These are phyloP conservation scores for Drosophila mulleri DNA, from an alignment of 2,888 invertebrate genomes.

Conservation along the genomic window DNA sequence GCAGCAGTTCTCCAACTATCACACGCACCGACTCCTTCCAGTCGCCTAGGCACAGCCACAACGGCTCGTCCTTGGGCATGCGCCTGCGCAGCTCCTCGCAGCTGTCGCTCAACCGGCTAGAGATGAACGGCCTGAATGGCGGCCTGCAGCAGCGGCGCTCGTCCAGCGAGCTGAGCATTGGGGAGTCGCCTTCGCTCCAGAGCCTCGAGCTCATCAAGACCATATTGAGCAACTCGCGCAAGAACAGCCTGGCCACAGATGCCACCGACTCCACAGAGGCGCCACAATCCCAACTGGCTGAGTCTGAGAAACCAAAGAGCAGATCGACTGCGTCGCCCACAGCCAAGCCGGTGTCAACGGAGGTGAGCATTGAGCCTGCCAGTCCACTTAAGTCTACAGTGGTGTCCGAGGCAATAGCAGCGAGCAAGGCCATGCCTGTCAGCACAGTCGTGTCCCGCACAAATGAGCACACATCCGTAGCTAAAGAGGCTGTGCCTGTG, in stretches of 20 bases:
- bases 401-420: not conserved
- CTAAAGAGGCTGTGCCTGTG: not conserved
- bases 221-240: slow-evolving; percentile 82
- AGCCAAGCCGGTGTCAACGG: not conserved
- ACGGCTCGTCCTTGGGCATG: slow-evolving; percentile 10
- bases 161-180: slow-evolving; percentile 84
- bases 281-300: not conserved
- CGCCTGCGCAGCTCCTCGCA: slow-evolving; percentile 82
- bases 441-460: not conserved
- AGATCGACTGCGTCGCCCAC: slow-evolving; percentile 17
- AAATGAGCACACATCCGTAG: not conserved
- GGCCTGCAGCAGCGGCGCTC: slow-evolving; percentile 79
- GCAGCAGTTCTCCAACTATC: slow-evolving; percentile 37
- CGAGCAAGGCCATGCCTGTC: not conserved
- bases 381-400: slow-evolving; percentile 1
- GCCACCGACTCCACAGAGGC: slow-evolving; percentile 24
- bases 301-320: slow-evolving; percentile 41
- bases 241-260: slow-evolving; percentile 79
- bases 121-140: slow-evolving; percentile 47
- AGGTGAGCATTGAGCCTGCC: not conserved
- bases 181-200: slow-evolving; percentile 84
- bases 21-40: slow-evolving; percentile 83
- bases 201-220: slow-evolving; percentile 84
- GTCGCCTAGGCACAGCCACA: slow-evolving; percentile 16
- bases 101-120: slow-evolving; percentile 79